phyloP scores from a whole-genome alignment of 2,888 invertebrate genomes.

The Pseudococcus viburni region DNA sequence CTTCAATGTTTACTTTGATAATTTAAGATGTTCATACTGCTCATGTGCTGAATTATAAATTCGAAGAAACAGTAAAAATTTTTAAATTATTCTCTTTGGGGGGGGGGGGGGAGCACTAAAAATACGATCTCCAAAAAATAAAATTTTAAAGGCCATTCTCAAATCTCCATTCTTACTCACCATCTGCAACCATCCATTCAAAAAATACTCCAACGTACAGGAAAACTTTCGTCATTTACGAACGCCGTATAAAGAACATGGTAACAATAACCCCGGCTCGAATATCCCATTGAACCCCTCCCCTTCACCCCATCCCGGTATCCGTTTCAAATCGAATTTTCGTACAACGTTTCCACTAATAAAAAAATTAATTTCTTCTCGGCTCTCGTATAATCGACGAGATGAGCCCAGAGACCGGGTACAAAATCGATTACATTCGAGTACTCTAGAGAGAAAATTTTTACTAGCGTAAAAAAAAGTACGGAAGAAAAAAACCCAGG shows the following conservation, averaged over 20 bases:
- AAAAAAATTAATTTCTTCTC: slow-evolving; percentile 15
- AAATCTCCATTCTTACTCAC: too few species aligned
- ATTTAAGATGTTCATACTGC: too few species aligned
- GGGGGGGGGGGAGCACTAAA: too few species aligned
- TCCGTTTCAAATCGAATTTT: not conserved
- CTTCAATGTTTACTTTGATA: too few species aligned
- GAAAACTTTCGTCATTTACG: not conserved
- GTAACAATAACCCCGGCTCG: not conserved
- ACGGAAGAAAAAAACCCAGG: not conserved
- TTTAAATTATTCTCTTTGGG: too few species aligned
- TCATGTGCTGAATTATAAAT: too few species aligned
- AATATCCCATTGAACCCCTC: not conserved
- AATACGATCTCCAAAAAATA: too few species aligned
- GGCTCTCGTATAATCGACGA: not conserved
- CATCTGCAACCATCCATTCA: too few species aligned
- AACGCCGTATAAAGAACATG: not conserved
- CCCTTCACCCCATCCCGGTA: not conserved
- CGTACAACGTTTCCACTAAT: not conserved
- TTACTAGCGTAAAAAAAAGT: not conserved
- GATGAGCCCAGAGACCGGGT: not conserved
- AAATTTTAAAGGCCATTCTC: too few species aligned
- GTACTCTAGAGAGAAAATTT: slow-evolving; percentile 5
- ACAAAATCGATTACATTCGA: not conserved
- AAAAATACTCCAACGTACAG: too few species aligned
- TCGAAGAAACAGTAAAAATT: too few species aligned